These are phyloP conservation scores for Drosophila truncata DNA, from an alignment of 1,140 invertebrate genomes.

Conservation along the genomic window DNA sequence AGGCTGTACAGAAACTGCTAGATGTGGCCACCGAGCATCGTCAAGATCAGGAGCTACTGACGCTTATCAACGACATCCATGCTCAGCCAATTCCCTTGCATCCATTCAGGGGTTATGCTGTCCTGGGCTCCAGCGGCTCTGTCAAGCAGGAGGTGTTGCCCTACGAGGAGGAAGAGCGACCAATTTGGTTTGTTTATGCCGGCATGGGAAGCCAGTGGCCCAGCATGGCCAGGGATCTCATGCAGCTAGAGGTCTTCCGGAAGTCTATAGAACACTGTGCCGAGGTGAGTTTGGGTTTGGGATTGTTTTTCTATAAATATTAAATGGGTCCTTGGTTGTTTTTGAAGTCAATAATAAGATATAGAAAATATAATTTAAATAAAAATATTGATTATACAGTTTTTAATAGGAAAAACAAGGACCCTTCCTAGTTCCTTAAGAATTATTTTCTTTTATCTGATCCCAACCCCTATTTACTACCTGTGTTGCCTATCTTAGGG, in stretches of 20 bases:
- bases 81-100: conserved; percentile 89
- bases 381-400: too few species aligned
- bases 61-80: conserved; percentile 91
- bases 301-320: not conserved
- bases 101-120: conserved; percentile 90
- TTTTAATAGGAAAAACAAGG: too few species aligned
- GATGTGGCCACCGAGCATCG: conserved; percentile 87
- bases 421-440: conserved; percentile 85
- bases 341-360: not conserved
- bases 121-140: conserved; percentile 86
- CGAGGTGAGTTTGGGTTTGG: conserved; percentile 75
- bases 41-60: conserved; percentile 91
- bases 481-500: conserved; percentile 5
- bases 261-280: conserved; percentile 91
- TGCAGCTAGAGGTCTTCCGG: conserved; percentile 92
- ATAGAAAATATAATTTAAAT: not conserved
- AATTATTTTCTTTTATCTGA: conserved; percentile 68
- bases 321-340: not conserved
- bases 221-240: conserved; percentile 95
- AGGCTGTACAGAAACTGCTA: conserved; percentile 90
- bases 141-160: conserved; percentile 79
- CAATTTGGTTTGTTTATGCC: conserved; percentile 97
- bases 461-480: not conserved
- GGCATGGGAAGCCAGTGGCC: conserved; percentile 99
- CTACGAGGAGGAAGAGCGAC: conserved; percentile 88